Evolutionary conservation across 2,113 vertebrate species (phyloP).

Genomic region (Ahaetulla prasina): DNA sequence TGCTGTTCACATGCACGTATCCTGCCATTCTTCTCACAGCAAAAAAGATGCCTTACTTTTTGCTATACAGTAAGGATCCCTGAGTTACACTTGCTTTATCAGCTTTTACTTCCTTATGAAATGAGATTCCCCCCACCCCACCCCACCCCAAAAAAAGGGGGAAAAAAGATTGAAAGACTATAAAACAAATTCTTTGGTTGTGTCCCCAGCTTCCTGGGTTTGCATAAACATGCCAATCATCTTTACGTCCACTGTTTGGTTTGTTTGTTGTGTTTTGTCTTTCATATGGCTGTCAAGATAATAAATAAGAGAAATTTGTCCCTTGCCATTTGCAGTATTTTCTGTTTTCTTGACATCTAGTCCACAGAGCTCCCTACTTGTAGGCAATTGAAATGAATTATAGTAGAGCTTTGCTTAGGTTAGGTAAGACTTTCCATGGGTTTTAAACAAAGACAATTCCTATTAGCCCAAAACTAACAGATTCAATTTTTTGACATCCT

Average conservation of each 20-base stretch:
- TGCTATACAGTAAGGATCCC: conserved; percentile 20
- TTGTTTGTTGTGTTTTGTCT: conserved; percentile 30
- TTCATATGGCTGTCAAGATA: conserved; percentile 39
- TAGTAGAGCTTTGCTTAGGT: conserved; percentile 30
- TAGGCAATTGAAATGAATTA: conserved; percentile 26
- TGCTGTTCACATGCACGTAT: background rate
- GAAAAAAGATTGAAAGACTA: conserved; percentile 23
- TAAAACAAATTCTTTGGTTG: conserved; percentile 42
- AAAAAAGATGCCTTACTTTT: background rate
- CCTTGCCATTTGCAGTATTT: background rate
- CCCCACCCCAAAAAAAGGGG: background rate
- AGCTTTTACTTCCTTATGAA: conserved; percentile 29
- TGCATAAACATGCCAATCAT: conserved; percentile 53
- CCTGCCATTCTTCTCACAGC: conserved; percentile 2
- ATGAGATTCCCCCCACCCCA: conserved; percentile 22
- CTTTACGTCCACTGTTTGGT: conserved; percentile 8
- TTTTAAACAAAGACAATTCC: conserved; percentile 31
- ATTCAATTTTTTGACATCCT: conserved; percentile 1
- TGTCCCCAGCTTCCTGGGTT: conserved; percentile 28
- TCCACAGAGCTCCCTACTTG: conserved; percentile 3
- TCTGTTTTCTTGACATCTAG: conserved; percentile 24
- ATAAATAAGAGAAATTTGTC: conserved; percentile 27
- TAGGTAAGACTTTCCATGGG: conserved; percentile 33
- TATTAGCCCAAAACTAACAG: conserved; percentile 35
- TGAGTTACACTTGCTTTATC: conserved; percentile 27